Evolutionary conservation across 2,888 invertebrate genomes (phyloP).

Genomic region (Lycocerus yunnanus): DNA sequence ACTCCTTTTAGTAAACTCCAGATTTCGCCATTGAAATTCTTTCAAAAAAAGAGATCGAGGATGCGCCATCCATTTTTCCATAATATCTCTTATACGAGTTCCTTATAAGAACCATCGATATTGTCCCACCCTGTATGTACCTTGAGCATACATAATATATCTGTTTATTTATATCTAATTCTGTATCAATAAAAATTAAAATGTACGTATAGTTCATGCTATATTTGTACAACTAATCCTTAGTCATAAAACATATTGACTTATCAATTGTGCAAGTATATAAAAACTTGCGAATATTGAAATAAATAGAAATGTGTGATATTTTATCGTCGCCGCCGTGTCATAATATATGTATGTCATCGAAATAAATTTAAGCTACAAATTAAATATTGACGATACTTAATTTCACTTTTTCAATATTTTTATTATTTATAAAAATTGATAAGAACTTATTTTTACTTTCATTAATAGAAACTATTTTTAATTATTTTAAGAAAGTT

Average conservation of each 20-base stretch:
- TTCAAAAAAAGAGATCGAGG: no score
- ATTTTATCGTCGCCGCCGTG: not conserved
- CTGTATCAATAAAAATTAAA: not conserved
- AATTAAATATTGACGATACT: not conserved
- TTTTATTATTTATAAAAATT: not conserved
- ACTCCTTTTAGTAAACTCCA: no score
- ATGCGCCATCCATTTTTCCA: no score
- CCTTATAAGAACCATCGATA: no score
- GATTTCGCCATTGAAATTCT: no score
- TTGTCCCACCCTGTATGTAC: no score
- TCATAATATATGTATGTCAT: not conserved
- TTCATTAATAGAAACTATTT: no score
- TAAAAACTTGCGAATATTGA: not conserved
- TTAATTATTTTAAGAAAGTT: not conserved
- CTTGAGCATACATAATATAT: no score
- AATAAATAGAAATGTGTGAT: not conserved
- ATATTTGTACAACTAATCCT: not conserved
- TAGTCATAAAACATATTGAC: not conserved
- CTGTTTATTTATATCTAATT: not conserved
- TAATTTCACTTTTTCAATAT: not conserved
- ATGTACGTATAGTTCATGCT: not conserved
- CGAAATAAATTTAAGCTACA: not conserved
- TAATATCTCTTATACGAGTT: no score
- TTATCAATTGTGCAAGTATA: not conserved
- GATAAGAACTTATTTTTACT: no score